Evolutionary conservation across 2,888 invertebrate genomes (phyloP), one percentile per base, ranked within the genome.

Genomic region (Meiosimyza platycephala): DNA sequence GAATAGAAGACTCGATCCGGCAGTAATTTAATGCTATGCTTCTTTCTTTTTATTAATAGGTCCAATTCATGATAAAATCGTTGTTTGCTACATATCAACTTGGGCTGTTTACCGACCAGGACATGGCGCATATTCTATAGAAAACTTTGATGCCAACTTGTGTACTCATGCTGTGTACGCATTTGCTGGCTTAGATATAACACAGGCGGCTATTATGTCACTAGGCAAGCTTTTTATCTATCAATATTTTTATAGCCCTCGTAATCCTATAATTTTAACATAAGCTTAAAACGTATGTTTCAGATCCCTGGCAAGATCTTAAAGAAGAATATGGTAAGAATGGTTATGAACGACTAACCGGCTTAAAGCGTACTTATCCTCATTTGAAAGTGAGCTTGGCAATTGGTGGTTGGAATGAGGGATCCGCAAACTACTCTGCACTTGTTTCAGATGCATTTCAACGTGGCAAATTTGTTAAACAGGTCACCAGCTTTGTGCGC

Each of bases 391-490:
- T 93, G 6, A 90, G 92, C 3, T 85, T 96, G 13, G 96, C 95
- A 0, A 93, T 97, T 54, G 96, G 96, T 0, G 96, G 96, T 0
- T 96, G 96, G 96, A 96, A 95, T 84, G 95, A 96, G 84, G 96
- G 95, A 0, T 95, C 95, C 1, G 82, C 80, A 71, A 87, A 87
- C 77, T 87, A 87, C 65, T 87, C 87, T 1, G 81, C 80, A 1
- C 88, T 96, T 87, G 93, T 93, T 0, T 90, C 91, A 3, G 90
- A 90, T 65, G 88, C 91, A 0, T 89, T 90, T 16, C 88, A 89
- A 66, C 89, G 96, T 65, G 88, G 88, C 3, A 88, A 87, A 64
- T 96, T 96, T 80, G 90, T 95, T 0, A 87, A 90, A 52, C 94
- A 93, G 78, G 93, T 92, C 1, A 80, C 94, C 1, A 85, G 89